Evolutionary conservation across 2,113 vertebrate genomes (phyloP), one percentile per base, ranked within the genome.

Genomic region (Dinomys branickii): DNA sequence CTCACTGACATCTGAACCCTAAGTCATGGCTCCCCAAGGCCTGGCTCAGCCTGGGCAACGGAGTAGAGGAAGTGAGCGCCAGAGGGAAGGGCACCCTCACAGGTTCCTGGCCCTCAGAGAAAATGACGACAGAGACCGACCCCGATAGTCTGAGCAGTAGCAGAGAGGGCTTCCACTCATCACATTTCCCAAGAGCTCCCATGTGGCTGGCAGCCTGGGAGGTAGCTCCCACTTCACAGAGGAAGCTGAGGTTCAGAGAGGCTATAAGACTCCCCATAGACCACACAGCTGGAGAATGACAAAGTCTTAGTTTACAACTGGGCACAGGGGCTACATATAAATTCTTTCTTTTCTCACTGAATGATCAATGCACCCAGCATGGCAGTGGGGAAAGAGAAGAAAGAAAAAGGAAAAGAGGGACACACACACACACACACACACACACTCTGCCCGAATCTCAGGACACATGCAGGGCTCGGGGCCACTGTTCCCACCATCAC

Each of bases 401-500:
- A 12, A 22, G 10, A 20, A 44, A 73, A 28, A 59, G 9, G 26
- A 7, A 41, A 22, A 33, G 1, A 81, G 16, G 13, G 8, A 33
- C 10, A 85, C 22, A 33, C 22, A 44, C 12, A 16, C 47, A 56
- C 35, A 41, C 77, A 30, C 22, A 33, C 22, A 44, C 12, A 16
- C 47, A 56, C 35, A 41, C 77, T 26, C 44, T n/a, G 35, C n/a
- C 88, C 26, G 81, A 50, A 35, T 81, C 22, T 67, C 54, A 81
- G 56, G 59, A 11, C 54, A 58, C 38, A 24, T 71, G 71, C 7
- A 26, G 30, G 86, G 28, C 1, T 17, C 0, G 52, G 22, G 91
- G 59, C 59, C 56, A 69, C 78, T 73, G 67, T 91, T 82, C 97
- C 90, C 75, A 90, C 94, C 78, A 59, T 93, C 50, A 77, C 38